Conservation (phyloP, 2,113 vertebrate species). For the Daboia siamensis region DNA sequence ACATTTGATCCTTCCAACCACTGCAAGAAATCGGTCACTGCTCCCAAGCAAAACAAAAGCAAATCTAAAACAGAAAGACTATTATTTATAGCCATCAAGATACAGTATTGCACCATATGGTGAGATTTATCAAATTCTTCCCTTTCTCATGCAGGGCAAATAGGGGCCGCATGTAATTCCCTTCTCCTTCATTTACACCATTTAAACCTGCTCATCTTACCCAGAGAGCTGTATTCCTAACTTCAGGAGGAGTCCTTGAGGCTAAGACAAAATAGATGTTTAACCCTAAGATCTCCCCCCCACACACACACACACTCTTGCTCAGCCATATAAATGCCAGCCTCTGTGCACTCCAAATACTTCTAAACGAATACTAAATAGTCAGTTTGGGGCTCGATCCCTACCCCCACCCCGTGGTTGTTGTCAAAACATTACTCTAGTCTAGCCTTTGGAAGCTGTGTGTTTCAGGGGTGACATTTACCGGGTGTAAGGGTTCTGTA, state of each 20-base stretch:
- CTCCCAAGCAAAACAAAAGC: constrained; percentile 54
- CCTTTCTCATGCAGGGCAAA: constrained; percentile 40
- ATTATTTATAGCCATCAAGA: constrained; percentile 65
- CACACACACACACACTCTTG: not conserved
- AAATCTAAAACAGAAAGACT: constrained; percentile 60
- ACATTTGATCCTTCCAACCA: constrained; percentile 47
- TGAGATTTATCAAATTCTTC: constrained; percentile 64
- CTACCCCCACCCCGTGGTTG: not conserved
- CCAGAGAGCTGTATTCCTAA: constrained; percentile 37
- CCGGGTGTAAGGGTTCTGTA: constrained; percentile 76
- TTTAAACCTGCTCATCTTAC: not conserved
- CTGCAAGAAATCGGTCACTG: constrained; percentile 58
- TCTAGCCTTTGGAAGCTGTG: constrained; percentile 28
- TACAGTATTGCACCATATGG: constrained; percentile 66
- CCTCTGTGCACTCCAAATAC: constrained; percentile 50
- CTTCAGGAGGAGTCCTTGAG: constrained; percentile 27
- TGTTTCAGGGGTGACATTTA: constrained; percentile 60
- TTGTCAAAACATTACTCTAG: constrained; percentile 22
- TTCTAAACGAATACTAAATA: constrained; percentile 33
- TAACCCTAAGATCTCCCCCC: constrained; percentile 18
- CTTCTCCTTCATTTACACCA: not conserved
- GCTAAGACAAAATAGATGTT: not conserved
- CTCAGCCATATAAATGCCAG: constrained; percentile 1
- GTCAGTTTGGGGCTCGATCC: constrained; percentile 41
- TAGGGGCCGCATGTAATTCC: constrained; percentile 38